Conservation (phyloP, 2,888 invertebrate species). For the Machimus atricapillus region DNA sequence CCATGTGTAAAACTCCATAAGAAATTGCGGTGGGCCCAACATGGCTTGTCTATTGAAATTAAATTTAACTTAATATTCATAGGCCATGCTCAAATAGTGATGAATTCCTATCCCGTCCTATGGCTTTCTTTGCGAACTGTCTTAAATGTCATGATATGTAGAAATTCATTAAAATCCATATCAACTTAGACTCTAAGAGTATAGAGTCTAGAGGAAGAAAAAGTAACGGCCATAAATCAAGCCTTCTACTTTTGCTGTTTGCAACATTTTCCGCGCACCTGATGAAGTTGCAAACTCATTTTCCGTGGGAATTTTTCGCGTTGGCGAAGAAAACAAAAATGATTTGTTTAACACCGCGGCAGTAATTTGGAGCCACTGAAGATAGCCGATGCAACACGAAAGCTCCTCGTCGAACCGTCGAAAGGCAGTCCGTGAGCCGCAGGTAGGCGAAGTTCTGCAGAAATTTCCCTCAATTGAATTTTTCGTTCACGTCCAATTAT, state of each 20-base stretch:
- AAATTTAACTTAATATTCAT: neutral
- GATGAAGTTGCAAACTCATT: neutral
- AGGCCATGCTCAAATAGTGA: neutral
- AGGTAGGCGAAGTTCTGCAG: neutral
- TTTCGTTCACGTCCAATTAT: slow-evolving; percentile 29
- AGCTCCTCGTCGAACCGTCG: neutral
- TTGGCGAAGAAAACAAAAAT: neutral
- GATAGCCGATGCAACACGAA: neutral
- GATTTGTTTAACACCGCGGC: neutral
- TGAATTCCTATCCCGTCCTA: neutral
- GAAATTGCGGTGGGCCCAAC: too few species aligned
- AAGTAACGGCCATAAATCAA: neutral
- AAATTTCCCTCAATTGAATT: slow-evolving; percentile 31
- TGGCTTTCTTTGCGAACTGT: neutral
- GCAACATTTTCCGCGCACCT: neutral
- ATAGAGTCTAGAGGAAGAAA: neutral
- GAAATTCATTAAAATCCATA: neutral
- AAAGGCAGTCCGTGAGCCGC: neutral
- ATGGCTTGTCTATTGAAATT: too few species aligned
- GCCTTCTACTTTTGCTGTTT: neutral
- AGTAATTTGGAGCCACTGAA: neutral
- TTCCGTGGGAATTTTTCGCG: neutral
- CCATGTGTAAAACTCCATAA: too few species aligned
- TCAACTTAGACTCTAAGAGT: neutral
- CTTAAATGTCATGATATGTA: neutral